Conservation (phyloP, 53 echinoderm and acorn worm species). For the Actinopyga echinites region DNA sequence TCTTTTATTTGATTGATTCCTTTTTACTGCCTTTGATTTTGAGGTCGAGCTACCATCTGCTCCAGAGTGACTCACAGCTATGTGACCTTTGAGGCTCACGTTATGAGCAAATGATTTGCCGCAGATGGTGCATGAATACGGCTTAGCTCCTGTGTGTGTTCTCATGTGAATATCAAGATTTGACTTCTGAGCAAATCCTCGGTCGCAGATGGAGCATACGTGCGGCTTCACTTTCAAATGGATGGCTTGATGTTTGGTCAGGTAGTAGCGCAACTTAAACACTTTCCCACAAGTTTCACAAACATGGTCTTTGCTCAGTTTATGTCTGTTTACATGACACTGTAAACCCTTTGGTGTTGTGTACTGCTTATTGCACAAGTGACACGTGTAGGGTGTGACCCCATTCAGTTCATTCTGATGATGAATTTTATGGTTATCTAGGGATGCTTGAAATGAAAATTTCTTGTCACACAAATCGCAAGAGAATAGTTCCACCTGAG, state of each 20-base stretch:
- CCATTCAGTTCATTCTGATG: conserved; percentile 67
- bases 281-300: conserved; percentile 73
- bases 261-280: conserved; percentile 70
- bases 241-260: conserved; percentile 70
- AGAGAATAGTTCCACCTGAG: background rate
- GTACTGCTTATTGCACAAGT: conserved; percentile 60
- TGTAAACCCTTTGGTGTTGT: conserved; percentile 68
- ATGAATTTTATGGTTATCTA: conserved; percentile 71
- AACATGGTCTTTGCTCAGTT: conserved; percentile 60
- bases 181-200: conserved; percentile 75
- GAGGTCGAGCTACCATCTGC: background rate
- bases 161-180: conserved; percentile 79
- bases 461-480: conserved; percentile 60
- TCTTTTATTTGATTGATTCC: no score
- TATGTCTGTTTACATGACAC: conserved; percentile 63
- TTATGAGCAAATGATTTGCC: conserved; percentile 72
- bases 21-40: no score
- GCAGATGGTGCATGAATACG: conserved; percentile 65
- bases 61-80: background rate
- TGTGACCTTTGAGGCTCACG: conserved; percentile 62
- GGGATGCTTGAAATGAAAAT: conserved; percentile 42
- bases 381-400: conserved; percentile 62
- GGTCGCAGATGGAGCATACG: conserved; percentile 59
- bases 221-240: conserved; percentile 70
- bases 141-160: conserved; percentile 74